phyloP scores from a whole-genome alignment of 2,888 invertebrate genomes.

The Xestia ashworthii region DNA sequence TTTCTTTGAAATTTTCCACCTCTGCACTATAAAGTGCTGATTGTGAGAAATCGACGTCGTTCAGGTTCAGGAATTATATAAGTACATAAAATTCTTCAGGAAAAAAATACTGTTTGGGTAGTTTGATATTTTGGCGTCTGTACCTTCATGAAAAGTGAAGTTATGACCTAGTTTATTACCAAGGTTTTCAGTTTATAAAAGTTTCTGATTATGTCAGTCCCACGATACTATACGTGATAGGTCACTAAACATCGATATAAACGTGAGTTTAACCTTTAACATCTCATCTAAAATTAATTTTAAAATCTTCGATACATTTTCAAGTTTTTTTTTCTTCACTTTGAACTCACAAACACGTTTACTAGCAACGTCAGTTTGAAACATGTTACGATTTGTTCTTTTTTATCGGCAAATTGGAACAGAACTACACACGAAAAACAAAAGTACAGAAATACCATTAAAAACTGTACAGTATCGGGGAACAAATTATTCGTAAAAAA shows the following conservation, averaged over 20 bases:
- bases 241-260: constrained; percentile 16
- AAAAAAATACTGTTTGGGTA: no score
- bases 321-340: constrained; percentile 4
- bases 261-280: constrained; percentile 12
- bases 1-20: no score
- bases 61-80: no score
- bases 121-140: no score
- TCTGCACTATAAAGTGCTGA: no score
- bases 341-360: constrained; percentile 6
- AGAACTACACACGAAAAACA: constrained; percentile 3
- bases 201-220: background rate
- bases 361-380: constrained; percentile 16
- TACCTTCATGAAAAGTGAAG: background rate
- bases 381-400: constrained; percentile 15
- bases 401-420: constrained; percentile 34
- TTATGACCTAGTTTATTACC: background rate
- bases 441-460: constrained; percentile 30
- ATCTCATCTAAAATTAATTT: background rate
- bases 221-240: constrained; percentile 28
- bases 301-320: background rate
- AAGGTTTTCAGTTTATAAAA: background rate
- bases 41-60: no score
- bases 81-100: no score
- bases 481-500: constrained; percentile 47
- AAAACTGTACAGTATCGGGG: constrained; percentile 8